Percentiles rank a stretch among this genome's conserved stretches.
These are phyloP conservation scores for Urophycis tenuis DNA, from an alignment of 2,797 vertebrate species.

Conservation along the genomic window DNA sequence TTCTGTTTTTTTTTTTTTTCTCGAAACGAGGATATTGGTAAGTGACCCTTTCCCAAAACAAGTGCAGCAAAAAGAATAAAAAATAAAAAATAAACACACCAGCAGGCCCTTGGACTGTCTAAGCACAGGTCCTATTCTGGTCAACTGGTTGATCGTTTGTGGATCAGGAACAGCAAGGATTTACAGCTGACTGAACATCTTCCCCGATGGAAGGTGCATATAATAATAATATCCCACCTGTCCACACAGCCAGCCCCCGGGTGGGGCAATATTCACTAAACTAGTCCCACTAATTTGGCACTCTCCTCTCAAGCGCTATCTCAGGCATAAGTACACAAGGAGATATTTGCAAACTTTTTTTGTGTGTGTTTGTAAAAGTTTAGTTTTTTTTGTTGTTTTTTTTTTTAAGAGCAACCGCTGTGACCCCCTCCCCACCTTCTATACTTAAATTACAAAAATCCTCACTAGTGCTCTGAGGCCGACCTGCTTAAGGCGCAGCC, in stretches of 20 bases:
- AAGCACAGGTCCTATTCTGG: slow-evolving; percentile 23
- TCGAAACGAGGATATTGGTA: slow-evolving; percentile 65
- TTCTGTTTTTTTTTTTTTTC: slow-evolving; percentile 52
- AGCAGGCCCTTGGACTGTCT: slow-evolving; percentile 28
- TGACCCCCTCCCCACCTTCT: neutral
- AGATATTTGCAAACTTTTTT: slow-evolving; percentile 44
- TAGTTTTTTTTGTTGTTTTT: too few species aligned
- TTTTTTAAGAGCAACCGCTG: slow-evolving; percentile 22
- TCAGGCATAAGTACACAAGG: slow-evolving; percentile 33
- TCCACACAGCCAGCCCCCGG: neutral
- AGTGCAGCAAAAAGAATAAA: slow-evolving; percentile 77
- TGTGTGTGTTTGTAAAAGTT: slow-evolving; percentile 38
- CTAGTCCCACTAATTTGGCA: slow-evolving; percentile 79
- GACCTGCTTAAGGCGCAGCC: slow-evolving; percentile 25
- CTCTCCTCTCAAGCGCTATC: slow-evolving; percentile 61
- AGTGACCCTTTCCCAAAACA: slow-evolving; percentile 69
- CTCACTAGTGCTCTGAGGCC: slow-evolving; percentile 29
- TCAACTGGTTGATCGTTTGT: neutral
- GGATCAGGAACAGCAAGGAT: slow-evolving; percentile 3
- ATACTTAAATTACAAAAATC: slow-evolving; percentile 46
- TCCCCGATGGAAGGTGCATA: slow-evolving; percentile 5
- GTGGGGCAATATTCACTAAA: neutral
- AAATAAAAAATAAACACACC: slow-evolving; percentile 18
- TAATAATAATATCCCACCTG: neutral
- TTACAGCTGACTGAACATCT: neutral